Percentiles rank a stretch among this genome's conserved stretches.
These are phyloP conservation scores for Hemithea aestivaria DNA, from an alignment of 2,888 invertebrate species.

Conservation along the genomic window DNA sequence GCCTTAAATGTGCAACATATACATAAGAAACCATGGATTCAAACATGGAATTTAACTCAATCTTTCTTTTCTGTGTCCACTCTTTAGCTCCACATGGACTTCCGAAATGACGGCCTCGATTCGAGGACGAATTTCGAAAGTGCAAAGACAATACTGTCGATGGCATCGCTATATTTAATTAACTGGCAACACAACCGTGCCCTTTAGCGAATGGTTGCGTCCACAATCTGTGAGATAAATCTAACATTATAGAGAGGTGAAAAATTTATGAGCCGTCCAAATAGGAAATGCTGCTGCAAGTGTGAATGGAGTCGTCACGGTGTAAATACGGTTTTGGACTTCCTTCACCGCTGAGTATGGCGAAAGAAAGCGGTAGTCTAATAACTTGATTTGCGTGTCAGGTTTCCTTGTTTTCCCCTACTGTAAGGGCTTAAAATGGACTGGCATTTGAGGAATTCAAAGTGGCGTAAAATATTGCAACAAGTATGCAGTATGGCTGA, in stretches of 20 bases:
- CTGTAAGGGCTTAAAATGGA: conserved; percentile 3
- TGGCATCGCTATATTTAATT: conserved; percentile 49
- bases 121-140: conserved; percentile 54
- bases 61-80: background rate
- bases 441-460: conserved; percentile 7
- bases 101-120: conserved; percentile 41
- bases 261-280: conserved; percentile 19
- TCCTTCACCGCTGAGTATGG: conserved; percentile 10
- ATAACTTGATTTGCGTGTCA: conserved; percentile 16
- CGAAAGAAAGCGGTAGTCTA: conserved; percentile 13
- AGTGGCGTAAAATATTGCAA: background rate
- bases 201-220: conserved; percentile 11
- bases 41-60: too few relatives aligned
- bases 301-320: conserved; percentile 5
- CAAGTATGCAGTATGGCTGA: too few relatives aligned
- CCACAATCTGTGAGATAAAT: conserved; percentile 22
- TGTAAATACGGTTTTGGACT: conserved; percentile 8
- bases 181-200: conserved; percentile 31
- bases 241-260: conserved; percentile 20
- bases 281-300: conserved; percentile 6
- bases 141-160: conserved; percentile 43
- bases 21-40: too few relatives aligned
- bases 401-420: conserved; percentile 11
- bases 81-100: conserved; percentile 15
- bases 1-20: too few relatives aligned